Base-by-base conservation (phyloP, 2,113 vertebrate species). In the Eonycteris spelaea region DNA sequence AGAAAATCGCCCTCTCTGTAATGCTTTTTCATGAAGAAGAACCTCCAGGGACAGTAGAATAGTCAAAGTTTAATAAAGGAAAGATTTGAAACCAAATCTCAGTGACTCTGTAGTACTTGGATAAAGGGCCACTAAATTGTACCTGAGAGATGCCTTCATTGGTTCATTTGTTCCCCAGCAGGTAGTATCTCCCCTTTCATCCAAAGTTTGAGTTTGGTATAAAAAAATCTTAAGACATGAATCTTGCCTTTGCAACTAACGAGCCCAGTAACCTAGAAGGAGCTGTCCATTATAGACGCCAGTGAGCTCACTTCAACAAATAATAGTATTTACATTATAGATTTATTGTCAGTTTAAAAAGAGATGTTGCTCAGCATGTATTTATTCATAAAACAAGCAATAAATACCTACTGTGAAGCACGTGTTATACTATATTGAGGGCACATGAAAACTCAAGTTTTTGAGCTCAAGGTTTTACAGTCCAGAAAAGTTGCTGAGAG, bases 331-430 rank as follows among this genome's bases (percentile, higher is more conserved):
- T 86, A 40, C 7, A 24, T 78, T 57, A 48, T 28, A 61, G 12
- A 22, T 84, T 74, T 95, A 83, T 61, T 90, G 22, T 38, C 10
- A 22, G 21, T 0, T 80, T 68, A 57, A 59, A 88, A 80, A 24
- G 18, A 90, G 53, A 90, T 90, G 38, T n/a, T 94, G 59, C 30
- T 86, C 78, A n/a, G 28, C 4, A 77, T 59, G 18, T 7, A 78
- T 73, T 67, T 88, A 83, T 63, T 96, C 38, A 65, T 79, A 93
- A 88, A 91, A 48, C 65, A 88, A 95, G 38, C 48, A 43, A 59
- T 92, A 45, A n/a, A 61, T 9, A 79, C 14, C 33, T 87, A 51
- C 59, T 48, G 0, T 21, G 2, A 2, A 43, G 9, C 30, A 30
- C 65, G 13, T 38, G 0, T 59, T 88, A 59, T 15, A 14, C 43